phyloP scores from a whole-genome alignment of 2,797 vertebrate species.

The Psittacula derbiana region DNA sequence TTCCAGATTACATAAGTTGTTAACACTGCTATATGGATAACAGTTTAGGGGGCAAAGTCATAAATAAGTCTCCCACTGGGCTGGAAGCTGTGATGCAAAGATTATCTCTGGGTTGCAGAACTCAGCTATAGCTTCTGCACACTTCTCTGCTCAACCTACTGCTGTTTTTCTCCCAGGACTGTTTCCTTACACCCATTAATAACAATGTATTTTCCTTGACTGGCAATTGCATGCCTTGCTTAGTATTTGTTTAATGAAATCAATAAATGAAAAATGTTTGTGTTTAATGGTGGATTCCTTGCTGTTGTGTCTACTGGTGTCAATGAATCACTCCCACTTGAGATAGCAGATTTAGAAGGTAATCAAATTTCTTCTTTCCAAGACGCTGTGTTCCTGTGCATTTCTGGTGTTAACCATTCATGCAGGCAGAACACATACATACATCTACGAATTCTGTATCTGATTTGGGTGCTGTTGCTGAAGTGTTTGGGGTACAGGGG shows the following conservation, averaged over 20 bases:
- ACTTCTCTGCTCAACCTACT: neutral
- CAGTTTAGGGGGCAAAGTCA: neutral
- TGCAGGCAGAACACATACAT: neutral
- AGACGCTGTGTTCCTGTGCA: neutral
- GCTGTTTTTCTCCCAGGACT: neutral
- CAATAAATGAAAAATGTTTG: neutral
- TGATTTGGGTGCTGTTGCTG: neutral
- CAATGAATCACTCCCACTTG: neutral
- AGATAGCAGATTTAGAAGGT: neutral
- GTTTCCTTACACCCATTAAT: neutral
- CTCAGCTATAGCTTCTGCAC: neutral
- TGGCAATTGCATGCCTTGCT: neutral
- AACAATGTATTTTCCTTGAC: neutral
- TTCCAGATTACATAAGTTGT: constrained; percentile 9
- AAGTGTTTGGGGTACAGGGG: neutral
- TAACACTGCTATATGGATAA: neutral
- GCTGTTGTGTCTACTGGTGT: neutral
- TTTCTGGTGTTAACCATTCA: neutral
- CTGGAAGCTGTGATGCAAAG: neutral
- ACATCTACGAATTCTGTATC: neutral
- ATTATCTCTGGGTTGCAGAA: neutral
- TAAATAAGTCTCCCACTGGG: neutral
- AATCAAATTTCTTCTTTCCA: neutral
- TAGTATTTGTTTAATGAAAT: neutral
- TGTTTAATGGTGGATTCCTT: neutral